phyloP scores from a whole-genome alignment of 2,888 invertebrate species.

The Aproaerema taeniolella region DNA sequence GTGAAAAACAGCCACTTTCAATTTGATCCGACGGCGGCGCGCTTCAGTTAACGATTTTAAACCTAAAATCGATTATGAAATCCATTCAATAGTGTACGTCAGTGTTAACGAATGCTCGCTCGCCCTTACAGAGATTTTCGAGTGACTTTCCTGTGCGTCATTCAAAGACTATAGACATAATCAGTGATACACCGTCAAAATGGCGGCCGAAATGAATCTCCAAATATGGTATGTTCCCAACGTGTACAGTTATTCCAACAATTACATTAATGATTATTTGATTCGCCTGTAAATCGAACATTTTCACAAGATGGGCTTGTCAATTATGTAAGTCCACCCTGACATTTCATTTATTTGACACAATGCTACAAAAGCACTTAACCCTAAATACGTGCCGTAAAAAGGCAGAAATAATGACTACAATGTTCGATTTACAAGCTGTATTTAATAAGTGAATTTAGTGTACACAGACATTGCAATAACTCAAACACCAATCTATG shows the following conservation, averaged over 20 bases:
- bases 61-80: no score
- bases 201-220: background rate
- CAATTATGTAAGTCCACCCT: background rate
- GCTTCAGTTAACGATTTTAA: no score
- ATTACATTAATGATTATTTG: background rate
- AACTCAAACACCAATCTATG: constrained; percentile 40
- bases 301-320: background rate
- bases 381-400: no score
- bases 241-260: constrained; percentile 1
- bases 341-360: background rate
- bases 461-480: constrained; percentile 27
- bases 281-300: background rate
- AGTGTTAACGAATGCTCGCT: no score
- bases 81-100: no score
- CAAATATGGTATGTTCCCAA: background rate
- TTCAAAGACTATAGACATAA: no score
- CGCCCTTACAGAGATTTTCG: no score
- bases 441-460: background rate
- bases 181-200: no score
- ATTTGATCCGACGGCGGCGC: no score
- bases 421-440: background rate
- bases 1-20: no score
- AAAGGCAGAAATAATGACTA: no score
- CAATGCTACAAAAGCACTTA: background rate
- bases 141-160: no score